These are phyloP conservation scores for Patiria miniata DNA, from an alignment of 35 echinoderm and acorn worm genomes.

Conservation along the genomic window DNA sequence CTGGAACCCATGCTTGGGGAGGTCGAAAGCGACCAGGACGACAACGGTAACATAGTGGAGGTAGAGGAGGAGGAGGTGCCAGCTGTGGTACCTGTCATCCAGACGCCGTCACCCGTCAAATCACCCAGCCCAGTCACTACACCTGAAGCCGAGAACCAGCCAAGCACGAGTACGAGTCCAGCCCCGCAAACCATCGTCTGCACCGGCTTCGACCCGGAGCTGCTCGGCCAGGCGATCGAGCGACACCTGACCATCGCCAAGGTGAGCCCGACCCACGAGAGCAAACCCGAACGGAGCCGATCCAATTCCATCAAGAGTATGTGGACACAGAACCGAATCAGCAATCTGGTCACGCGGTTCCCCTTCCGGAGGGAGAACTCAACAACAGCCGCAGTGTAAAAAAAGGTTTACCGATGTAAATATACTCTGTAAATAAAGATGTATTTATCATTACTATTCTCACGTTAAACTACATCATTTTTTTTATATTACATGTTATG, in stretches of 20 bases:
- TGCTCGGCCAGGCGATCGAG: constrained; percentile 88
- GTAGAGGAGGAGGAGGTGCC: neutral
- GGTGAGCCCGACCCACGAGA: constrained; percentile 43
- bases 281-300: constrained; percentile 44
- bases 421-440: neutral
- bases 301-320: constrained; percentile 65
- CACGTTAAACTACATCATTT: too few relatives aligned
- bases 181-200: neutral
- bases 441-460: too few relatives aligned
- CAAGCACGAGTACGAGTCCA: neutral
- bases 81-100: constrained; percentile 7
- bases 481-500: too few relatives aligned
- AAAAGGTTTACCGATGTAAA: neutral
- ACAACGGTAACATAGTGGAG: constrained; percentile 16
- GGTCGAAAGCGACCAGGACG: constrained; percentile 7
- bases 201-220: constrained; percentile 62
- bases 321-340: constrained; percentile 70
- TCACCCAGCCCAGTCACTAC: neutral
- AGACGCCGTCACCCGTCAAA: neutral
- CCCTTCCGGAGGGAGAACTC: constrained; percentile 72
- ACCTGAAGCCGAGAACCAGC: neutral
- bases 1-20: constrained; percentile 67
- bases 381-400: constrained; percentile 42
- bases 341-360: constrained; percentile 71
- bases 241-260: constrained; percentile 65